A percentile compares a stretch with the other conserved stretches of the same genome.
Conservation (phyloP, 2,888 invertebrate species). For the Cyclophora punctaria region DNA sequence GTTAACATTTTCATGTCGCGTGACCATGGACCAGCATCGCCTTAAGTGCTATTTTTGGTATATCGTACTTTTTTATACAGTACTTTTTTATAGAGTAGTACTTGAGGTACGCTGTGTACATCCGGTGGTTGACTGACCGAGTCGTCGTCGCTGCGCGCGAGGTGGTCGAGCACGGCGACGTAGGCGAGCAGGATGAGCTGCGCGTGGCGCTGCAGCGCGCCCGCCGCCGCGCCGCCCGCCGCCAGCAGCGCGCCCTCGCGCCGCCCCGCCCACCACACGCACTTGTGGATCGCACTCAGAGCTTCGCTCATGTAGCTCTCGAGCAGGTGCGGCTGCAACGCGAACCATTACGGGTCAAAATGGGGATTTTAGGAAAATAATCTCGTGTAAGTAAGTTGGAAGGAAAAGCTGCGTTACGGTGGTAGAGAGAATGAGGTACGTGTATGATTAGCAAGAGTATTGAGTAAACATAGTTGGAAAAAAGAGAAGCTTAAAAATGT, state of each 20-base stretch:
- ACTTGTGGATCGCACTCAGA: conserved; percentile 58
- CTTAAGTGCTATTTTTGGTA: too few species aligned
- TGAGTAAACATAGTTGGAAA: background rate
- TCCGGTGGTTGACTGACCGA: too few species aligned
- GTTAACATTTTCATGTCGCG: too few species aligned
- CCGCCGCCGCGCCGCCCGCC: conserved; percentile 44
- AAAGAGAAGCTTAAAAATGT: too few species aligned
- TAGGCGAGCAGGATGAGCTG: conserved; percentile 79
- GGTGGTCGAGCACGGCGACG: conserved; percentile 80
- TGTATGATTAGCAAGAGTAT: background rate
- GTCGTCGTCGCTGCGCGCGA: conserved; percentile 77
- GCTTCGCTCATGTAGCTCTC: conserved; percentile 56
- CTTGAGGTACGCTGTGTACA: too few species aligned
- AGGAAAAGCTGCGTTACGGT: too few species aligned
- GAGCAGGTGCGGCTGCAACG: conserved; percentile 48
- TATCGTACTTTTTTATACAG: too few species aligned
- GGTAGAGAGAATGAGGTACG: too few species aligned
- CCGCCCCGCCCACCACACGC: conserved; percentile 50
- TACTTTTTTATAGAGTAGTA: too few species aligned
- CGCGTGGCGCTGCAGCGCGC: conserved; percentile 50
- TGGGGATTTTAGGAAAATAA: too few species aligned
- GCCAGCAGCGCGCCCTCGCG: conserved; percentile 59
- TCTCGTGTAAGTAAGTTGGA: too few species aligned
- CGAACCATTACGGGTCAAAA: background rate
- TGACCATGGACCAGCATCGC: too few species aligned